Evolutionary conservation across 2,113 vertebrate species (phyloP), one percentile per base, ranked within the genome.

Genomic region (Crotophaga sulcirostris): DNA sequence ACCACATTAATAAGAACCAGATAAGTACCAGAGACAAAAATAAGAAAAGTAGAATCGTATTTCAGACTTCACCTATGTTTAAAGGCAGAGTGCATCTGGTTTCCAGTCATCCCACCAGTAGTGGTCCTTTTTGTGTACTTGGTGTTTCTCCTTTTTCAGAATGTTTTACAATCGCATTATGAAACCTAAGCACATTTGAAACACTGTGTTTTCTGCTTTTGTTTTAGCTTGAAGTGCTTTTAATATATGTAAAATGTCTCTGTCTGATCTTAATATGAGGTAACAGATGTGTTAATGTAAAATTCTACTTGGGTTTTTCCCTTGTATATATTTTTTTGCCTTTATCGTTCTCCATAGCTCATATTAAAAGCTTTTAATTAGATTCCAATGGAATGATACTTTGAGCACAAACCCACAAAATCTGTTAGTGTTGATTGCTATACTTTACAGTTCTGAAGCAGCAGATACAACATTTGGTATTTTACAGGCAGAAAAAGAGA

Each of bases 121-220:
- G 42, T 6, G 38, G 28, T 40, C 21, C 44, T 94, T 89, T 64
- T 78, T 26, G 23, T 28, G 51, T 66, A 83, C 55, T 10, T 66
- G 63, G 38, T 38, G 31, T 16, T 88, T 90, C 74, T 52, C 40
- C 52, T 62, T 72, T 64, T 83, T 80, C 67, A 67, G 56, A 77
- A 62, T 24, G 34, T 84, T 85, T 91, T 85, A 55, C 52, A 70
- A 21, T 77, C 24, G 18, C 25, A 3, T 85, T 90, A 20, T 51
- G 68, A 96, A 95, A 80, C 52, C 34, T 47, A 63, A 83, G 63
- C 45, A 62, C 33, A 36, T 83, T 47, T 58, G 72, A 69, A 44
- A 91, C 90, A 38, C 51, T 66, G 58, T 58, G 51, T 89, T 54
- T 85, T 84, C 62, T 94, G 82, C 74, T 85, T 81, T 87, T 83